Evolutionary conservation across 2,113 vertebrate species (phyloP).

Genomic region (Procavia capensis): DNA sequence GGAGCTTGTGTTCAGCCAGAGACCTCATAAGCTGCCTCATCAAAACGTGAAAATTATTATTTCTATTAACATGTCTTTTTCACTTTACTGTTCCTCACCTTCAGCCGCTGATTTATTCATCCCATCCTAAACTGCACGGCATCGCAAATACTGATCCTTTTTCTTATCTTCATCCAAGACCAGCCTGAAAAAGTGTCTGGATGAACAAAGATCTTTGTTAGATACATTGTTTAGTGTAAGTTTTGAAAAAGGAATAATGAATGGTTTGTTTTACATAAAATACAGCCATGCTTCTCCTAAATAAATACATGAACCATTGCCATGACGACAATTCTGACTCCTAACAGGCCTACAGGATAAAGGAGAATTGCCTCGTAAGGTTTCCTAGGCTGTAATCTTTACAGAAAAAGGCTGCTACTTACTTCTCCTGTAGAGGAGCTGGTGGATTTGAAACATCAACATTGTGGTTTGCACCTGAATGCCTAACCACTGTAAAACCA

Average conservation of each 20-base stretch:
- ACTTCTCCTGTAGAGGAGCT: no score
- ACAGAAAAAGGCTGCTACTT: no score
- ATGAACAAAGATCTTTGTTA: neutral
- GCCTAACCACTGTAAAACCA: no score
- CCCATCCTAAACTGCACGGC: neutral
- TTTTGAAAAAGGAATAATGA: neutral
- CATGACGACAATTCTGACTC: no score
- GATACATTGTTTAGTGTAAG: neutral
- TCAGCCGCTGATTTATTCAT: neutral
- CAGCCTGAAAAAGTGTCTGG: neutral
- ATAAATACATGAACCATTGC: no score
- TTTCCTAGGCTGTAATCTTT: no score
- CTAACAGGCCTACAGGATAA: no score
- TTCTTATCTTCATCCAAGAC: neutral
- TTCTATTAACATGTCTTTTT: neutral
- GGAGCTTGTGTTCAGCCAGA: neutral
- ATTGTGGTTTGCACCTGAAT: no score
- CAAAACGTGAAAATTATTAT: neutral
- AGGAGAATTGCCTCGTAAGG: no score
- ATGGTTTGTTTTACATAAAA: neutral
- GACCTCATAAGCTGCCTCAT: neutral
- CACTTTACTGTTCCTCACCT: neutral
- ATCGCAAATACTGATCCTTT: rapidly evolving
- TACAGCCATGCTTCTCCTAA: neutral
- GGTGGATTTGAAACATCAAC: no score